Conservation (phyloP, 2,797 vertebrate species). For the Anguilla anguilla region DNA sequence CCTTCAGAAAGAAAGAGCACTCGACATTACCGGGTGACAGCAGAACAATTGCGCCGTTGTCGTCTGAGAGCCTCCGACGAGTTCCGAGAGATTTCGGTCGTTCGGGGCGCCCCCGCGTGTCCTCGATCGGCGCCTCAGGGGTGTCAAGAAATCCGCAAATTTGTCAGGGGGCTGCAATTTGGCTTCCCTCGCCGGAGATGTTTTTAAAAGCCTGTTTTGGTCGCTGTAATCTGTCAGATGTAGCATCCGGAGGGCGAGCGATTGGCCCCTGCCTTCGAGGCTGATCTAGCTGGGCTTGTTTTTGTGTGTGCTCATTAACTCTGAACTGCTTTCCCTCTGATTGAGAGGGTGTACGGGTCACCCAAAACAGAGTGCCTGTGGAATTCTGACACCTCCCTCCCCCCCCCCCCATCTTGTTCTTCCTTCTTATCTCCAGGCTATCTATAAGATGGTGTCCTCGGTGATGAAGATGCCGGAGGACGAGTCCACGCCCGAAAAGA, state of each 20-base stretch:
- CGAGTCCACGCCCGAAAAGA: constrained; percentile 96
- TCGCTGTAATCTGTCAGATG: not conserved
- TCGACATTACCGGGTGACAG: not conserved
- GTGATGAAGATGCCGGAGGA: constrained; percentile 99
- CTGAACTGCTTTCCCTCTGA: not conserved
- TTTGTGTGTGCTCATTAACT: not conserved
- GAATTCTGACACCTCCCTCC: not conserved
- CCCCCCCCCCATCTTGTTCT: not conserved
- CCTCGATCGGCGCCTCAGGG: not conserved
- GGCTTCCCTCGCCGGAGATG: not conserved
- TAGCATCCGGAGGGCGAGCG: not conserved
- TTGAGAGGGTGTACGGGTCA: no score
- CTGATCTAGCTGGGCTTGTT: not conserved
- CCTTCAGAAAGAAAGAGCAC: not conserved
- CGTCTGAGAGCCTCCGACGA: not conserved
- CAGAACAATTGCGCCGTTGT: not conserved
- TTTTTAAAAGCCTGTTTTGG: not conserved
- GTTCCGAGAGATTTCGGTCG: not conserved
- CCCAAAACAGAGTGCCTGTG: not conserved
- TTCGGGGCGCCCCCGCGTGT: not conserved
- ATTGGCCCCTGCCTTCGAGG: not conserved
- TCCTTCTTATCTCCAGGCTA: constrained; percentile 75
- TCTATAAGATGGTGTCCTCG: constrained; percentile 99
- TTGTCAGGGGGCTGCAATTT: not conserved
- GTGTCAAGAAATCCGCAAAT: not conserved